Base-by-base conservation (phyloP, 64 coral and sea anemone genomes). In the Pocillopora verrucosa region DNA sequence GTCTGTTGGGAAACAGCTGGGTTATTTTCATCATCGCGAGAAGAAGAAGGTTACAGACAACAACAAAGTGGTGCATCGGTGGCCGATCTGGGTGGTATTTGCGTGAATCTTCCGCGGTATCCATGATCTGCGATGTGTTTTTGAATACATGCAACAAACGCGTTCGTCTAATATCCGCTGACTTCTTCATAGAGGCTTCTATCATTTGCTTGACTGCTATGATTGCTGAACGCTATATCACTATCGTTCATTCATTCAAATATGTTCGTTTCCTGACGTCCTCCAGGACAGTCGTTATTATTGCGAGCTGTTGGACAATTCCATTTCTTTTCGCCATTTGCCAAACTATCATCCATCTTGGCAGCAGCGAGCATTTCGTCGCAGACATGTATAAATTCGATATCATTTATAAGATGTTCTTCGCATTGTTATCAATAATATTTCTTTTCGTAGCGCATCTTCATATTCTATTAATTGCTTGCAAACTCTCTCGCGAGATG, bases 1-100 rank as follows among this genome's bases (percentile, higher is more conserved):
- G 77, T 26, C 16, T 79, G 25, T 4, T 79, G 10, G 77, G 77
- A 79, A 79, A 79, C 12, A 30, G 38, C 25, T 79, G 77, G 77
- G 56, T 79, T 57, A 79, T 79, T 60, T 79, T 79, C 12, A 14
- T 79, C 10, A 79, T 79, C 22, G n/a, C 56, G 22, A 60, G 11
- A 60, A 56, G 77, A 7, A 79, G 22, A 60, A 17, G 77, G 22
- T 25, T 79, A 13, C 77, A 79, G 3, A 79, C 57, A 79, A 30
- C 16, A 58, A 20, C 56, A 16, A 79, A 79, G 5, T 59, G 77
- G 45, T 79, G 59, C 20, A 79, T 79, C 77, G 10, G 51, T 79
- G 22, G 77, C 77, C 19, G 77, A 79, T 79, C 15, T 79, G 10
- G 26, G 77, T 15, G 77, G 59, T 3, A 79, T 51, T 5, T 60